Conservation (phyloP, 2,888 invertebrate genomes). For the Octonoba sinensis region DNA sequence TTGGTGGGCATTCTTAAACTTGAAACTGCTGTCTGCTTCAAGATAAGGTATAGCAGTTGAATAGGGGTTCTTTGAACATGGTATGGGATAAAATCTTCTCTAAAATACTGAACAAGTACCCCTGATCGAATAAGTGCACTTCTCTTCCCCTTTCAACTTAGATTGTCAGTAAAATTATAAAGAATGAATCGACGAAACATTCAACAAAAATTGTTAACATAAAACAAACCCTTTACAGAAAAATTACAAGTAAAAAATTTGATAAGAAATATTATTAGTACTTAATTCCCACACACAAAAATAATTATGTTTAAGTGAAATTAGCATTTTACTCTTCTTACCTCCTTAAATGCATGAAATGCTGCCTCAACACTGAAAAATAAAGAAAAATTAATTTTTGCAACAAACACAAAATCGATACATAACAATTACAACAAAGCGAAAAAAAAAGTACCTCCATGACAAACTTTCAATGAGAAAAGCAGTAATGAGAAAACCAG, state of each 20-base stretch:
- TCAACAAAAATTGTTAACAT: not conserved
- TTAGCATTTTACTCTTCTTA: constrained; percentile 1
- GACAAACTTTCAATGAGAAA: constrained; percentile 89
- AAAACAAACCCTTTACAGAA: not conserved
- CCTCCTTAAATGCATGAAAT: constrained; percentile 79
- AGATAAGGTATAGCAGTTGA: too few relatives aligned
- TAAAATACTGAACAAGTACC: too few relatives aligned
- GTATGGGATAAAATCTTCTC: too few relatives aligned
- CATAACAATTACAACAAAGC: not conserved
- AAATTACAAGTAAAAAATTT: not conserved
- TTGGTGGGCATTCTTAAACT: too few relatives aligned
- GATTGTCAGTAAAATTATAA: too few relatives aligned
- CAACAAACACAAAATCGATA: not conserved
- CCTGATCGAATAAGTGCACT: too few relatives aligned
- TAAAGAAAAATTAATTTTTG: not conserved
- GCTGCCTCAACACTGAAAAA: constrained; percentile 82
- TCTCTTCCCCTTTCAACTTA: too few relatives aligned
- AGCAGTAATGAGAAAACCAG: constrained; percentile 93
- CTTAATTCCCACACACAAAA: not conserved
- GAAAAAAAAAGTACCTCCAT: constrained; percentile 74
- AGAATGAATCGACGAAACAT: too few relatives aligned
- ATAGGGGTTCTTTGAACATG: too few relatives aligned
- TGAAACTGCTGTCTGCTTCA: too few relatives aligned
- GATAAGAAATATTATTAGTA: not conserved
- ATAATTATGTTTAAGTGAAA: too few relatives aligned